Conservation (phyloP, 1,140 invertebrate species). For the Ctenoplectra terminalis region DNA sequence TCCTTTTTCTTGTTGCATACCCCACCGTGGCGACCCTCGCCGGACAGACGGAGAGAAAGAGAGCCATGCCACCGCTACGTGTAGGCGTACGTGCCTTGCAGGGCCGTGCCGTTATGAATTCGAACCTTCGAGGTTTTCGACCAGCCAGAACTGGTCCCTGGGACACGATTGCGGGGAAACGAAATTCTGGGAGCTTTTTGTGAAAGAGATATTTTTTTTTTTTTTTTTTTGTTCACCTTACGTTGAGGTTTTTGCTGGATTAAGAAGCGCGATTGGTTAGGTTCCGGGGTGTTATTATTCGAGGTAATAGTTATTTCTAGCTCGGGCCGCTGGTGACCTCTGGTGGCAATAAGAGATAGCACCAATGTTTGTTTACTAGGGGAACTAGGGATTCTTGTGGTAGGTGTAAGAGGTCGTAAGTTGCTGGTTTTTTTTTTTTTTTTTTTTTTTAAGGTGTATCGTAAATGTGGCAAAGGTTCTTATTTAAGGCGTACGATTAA, state of each 20-base stretch:
- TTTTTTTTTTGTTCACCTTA: too few species aligned
- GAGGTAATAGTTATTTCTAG: neutral
- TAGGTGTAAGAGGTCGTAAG: too few species aligned
- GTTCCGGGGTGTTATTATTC: neutral
- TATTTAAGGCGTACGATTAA: too few species aligned
- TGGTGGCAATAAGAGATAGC: neutral
- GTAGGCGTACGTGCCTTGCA: constrained; percentile 41
- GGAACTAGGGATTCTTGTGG: too few species aligned
- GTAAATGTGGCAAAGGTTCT: too few species aligned
- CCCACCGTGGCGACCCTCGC: constrained; percentile 48
- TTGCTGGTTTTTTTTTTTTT: too few species aligned
- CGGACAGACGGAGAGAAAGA: constrained; percentile 16
- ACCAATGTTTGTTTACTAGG: too few species aligned
- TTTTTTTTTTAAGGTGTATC: too few species aligned
- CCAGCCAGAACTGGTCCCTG: neutral
- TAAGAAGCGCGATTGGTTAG: neutral
- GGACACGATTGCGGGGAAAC: neutral
- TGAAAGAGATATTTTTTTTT: too few species aligned
- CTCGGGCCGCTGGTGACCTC: neutral
- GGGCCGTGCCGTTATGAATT: constrained; percentile 34
- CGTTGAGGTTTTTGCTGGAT: neutral
- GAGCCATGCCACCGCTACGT: constrained; percentile 25
- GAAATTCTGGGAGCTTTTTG: neutral
- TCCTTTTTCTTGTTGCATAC: constrained; percentile 69
- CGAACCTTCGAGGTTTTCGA: neutral